A percentile compares a stretch with the other conserved stretches of the same genome.
Evolutionary conservation across 2,888 invertebrate genomes (phyloP).

Genomic region (Cyaniris semiargus): DNA sequence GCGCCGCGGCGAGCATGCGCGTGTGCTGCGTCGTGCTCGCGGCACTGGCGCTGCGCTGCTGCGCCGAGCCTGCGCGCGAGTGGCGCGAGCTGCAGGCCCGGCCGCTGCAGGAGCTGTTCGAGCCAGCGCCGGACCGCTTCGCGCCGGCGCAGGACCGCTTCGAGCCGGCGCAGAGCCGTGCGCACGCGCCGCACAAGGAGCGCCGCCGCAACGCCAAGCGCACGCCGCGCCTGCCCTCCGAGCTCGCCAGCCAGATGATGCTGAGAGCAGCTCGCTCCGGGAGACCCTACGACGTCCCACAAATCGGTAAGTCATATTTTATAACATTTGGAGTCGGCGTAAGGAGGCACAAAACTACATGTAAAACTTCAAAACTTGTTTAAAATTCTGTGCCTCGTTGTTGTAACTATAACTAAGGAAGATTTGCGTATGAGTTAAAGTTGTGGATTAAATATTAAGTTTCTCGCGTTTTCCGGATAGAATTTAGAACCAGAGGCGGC

Average conservation of each 20-base stretch:
- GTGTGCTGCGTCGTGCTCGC: constrained; percentile 69
- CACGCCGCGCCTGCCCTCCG: constrained; percentile 71
- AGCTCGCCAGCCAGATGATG: constrained; percentile 88
- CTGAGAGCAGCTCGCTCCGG: constrained; percentile 87
- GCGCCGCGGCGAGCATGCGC: constrained; percentile 62
- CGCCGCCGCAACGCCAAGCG: constrained; percentile 62
- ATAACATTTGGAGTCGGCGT: too few species aligned
- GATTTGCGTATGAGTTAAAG: too few species aligned
- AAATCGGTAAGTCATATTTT: constrained; percentile 84
- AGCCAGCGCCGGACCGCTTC: constrained; percentile 49
- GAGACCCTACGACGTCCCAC: constrained; percentile 91
- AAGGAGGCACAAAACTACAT: too few species aligned
- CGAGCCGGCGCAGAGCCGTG: constrained; percentile 49
- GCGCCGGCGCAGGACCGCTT: constrained; percentile 49
- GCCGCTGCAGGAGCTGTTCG: constrained; percentile 68
- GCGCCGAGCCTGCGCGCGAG: constrained; percentile 65
- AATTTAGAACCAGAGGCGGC: too few species aligned
- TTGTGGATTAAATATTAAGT: too few species aligned
- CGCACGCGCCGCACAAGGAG: constrained; percentile 57
- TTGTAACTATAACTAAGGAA: too few species aligned
- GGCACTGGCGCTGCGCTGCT: constrained; percentile 68
- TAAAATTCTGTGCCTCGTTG: too few species aligned
- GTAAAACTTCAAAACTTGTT: too few species aligned
- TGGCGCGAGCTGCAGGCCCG: constrained; percentile 59
- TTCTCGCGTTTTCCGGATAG: too few species aligned